Percentiles rank a stretch among this genome's conserved stretches.
These are phyloP conservation scores for Herpailurus yagouaroundi DNA, from an alignment of 2,113 vertebrate species.

Conservation along the genomic window DNA sequence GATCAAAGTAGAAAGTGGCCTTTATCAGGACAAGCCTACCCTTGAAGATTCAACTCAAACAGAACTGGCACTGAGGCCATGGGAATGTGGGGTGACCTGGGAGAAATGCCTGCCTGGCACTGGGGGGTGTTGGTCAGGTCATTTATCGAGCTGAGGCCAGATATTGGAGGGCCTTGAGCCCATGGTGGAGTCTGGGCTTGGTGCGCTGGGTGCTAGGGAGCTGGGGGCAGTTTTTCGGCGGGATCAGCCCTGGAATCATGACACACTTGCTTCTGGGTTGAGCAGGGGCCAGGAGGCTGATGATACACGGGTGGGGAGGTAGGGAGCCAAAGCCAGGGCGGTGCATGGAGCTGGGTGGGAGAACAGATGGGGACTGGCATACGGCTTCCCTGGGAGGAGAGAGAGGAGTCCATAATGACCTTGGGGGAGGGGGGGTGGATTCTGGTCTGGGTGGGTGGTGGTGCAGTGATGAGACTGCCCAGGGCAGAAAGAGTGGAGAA, in stretches of 20 bases:
- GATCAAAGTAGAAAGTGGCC: not conserved
- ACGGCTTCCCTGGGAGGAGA: too few relatives aligned
- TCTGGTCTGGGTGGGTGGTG: not conserved
- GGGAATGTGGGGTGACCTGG: not conserved
- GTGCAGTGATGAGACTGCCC: not conserved
- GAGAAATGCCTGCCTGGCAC: not conserved
- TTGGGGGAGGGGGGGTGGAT: too few relatives aligned
- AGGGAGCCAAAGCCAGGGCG: accelerated
- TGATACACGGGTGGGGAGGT: not conserved
- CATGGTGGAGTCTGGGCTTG: not conserved
- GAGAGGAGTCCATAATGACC: not conserved
- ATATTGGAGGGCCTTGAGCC: not conserved
- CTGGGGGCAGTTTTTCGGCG: accelerated
- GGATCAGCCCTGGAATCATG: not conserved
- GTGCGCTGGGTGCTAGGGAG: too few relatives aligned
- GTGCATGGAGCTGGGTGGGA: not conserved
- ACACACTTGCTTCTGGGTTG: not conserved
- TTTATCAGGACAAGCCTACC: not conserved
- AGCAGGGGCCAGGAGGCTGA: not conserved
- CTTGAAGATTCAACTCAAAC: not conserved
- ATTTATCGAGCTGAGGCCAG: not conserved
- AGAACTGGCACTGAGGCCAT: not conserved
- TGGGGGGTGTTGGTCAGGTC: too few relatives aligned
- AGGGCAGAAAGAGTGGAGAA: accelerated
- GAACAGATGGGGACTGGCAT: too few relatives aligned